These are phyloP conservation scores for Enteromius anoplus DNA, from an alignment of 2,797 vertebrate genomes.

Conservation along the genomic window DNA sequence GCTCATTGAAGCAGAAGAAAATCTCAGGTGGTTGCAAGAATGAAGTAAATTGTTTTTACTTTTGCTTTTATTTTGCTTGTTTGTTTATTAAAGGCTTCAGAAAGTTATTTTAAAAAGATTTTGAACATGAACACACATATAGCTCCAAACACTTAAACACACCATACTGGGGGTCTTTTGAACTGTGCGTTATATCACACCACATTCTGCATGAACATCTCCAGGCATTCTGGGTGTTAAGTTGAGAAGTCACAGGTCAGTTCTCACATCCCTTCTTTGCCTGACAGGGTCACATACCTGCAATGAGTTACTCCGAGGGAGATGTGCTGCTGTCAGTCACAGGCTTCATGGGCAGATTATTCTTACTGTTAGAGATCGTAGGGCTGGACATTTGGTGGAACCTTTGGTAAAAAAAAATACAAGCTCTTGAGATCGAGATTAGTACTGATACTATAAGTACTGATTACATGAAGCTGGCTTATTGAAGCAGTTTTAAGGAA, in stretches of 20 bases:
- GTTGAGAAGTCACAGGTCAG: constrained; percentile 45
- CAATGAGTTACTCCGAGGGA: constrained; percentile 53
- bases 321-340: constrained; percentile 59
- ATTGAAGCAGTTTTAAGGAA: neutral
- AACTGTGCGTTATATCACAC: neutral
- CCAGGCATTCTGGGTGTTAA: constrained; percentile 32
- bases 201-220: constrained; percentile 14
- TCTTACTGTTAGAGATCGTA: neutral
- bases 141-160: neutral
- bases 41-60: neutral
- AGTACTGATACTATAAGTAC: neutral
- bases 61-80: neutral
- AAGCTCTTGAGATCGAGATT: neutral
- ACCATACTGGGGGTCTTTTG: neutral
- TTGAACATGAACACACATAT: neutral
- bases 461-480: neutral
- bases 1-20: neutral
- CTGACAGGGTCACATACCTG: constrained; percentile 61
- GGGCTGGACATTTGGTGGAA: constrained; percentile 14
- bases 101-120: neutral
- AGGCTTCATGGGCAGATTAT: neutral
- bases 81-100: neutral
- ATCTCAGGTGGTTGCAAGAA: neutral
- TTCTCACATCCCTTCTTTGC: constrained; percentile 44
- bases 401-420: neutral